Percentiles rank a stretch among this genome's conserved stretches.
These are phyloP conservation scores for Eristalinus sepulchralis DNA, from an alignment of 2,888 invertebrate genomes.

Conservation along the genomic window DNA sequence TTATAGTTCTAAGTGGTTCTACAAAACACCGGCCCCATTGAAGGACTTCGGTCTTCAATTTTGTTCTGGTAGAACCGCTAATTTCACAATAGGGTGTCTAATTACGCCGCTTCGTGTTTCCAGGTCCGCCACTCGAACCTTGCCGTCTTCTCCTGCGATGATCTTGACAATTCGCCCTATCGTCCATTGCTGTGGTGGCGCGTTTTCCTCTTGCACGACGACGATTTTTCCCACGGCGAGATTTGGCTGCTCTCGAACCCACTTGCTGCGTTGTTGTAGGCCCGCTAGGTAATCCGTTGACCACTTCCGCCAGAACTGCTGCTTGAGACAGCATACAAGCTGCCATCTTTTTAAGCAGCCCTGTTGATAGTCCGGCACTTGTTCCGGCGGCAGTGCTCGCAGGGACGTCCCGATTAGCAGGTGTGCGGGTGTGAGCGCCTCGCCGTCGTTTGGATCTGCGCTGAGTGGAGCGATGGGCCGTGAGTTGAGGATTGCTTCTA, in stretches of 20 bases:
- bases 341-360: constrained; percentile 8
- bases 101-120: not conserved
- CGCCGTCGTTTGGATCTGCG: constrained; percentile 38
- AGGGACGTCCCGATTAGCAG: constrained; percentile 28
- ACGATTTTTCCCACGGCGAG: constrained; percentile 18
- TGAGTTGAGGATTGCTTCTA: constrained; percentile 40
- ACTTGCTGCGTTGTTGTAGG: constrained; percentile 38
- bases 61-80: not conserved
- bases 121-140: constrained; percentile 25
- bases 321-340: not conserved
- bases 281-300: constrained; percentile 38
- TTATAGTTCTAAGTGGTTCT: no score
- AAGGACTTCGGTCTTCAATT: not conserved
- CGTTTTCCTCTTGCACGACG: constrained; percentile 3
- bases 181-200: constrained; percentile 33
- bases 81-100: constrained; percentile 14
- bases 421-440: constrained; percentile 41
- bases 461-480: constrained; percentile 26
- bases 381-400: constrained; percentile 1
- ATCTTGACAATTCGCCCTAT: constrained; percentile 8
- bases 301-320: constrained; percentile 25
- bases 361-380: not conserved
- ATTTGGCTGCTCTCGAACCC: constrained; percentile 29
- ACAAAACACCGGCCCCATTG: not conserved
- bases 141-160: not conserved